Evolutionary conservation across 2,888 invertebrate species (phyloP), one percentile per base, ranked within the genome.

Genomic region (Mesochorus sp.): DNA sequence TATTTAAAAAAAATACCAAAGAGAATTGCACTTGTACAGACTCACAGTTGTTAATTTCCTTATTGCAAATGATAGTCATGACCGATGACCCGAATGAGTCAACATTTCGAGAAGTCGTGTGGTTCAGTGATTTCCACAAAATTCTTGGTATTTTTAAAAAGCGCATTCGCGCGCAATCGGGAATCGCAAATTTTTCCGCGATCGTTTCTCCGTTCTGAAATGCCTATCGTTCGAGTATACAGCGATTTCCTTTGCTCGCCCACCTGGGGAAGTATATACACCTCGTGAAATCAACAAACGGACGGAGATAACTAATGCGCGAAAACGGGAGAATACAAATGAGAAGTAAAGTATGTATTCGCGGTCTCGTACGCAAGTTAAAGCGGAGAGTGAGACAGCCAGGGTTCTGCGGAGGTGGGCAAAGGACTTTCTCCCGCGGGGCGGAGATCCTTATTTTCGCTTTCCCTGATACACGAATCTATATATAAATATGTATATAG

Each of bases 401-500:
- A 34, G 3, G n/a, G n/a, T n/a, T 68, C 17, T 64, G 49, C 68
- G 67, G 80, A 81, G 79, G 78, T 79, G 82, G 61, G 61, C 76
- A 62, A 85, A 85, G 84, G 86, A 88, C 88, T 88, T 88, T 88
- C 88, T 87, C 88, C 76, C 81, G 76, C 67, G 79, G 67, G 70
- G 78, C 83, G 79, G 83, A 81, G 81, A 85, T 86, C 86, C 86
- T 88, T 87, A 80, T 80, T 81, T 80, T 84, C 85, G 83, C 88
- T 88, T 88, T 88, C 88, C 86, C 88, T 85, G 86, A 80, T 85
- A 77, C 37, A 61, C 77, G 77, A 76, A 77, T 79, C 64, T 76
- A 19, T 73, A 74, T 37, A 70, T 64, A 57, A 51, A 59, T 37
- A 24, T 53, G 17, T 42, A 55, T 55, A 55, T 28, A 19, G 39